Base-by-base conservation (phyloP, 2,113 vertebrate genomes). In the Leptosomus discolor region DNA sequence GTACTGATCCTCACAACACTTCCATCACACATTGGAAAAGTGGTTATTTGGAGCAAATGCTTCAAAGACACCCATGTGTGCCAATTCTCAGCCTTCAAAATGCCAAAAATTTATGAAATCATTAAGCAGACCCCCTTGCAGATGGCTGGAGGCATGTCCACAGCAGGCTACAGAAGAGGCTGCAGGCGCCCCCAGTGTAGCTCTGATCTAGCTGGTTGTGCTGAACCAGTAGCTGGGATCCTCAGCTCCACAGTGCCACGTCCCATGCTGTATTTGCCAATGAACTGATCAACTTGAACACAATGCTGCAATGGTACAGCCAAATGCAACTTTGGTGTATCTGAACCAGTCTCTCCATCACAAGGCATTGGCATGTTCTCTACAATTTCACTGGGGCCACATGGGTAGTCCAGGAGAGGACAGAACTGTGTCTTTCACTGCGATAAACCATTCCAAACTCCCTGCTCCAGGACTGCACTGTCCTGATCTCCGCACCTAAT, bases 21-120 rank as follows among this genome's bases (percentile, higher is more conserved):
- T 60, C 36, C n/a, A 68, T 71, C 56, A 87, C 30, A 60, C 45
- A 16, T 64, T 75, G 87, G 79, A 88, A 63, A 92, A 56, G 92
- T 85, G 88, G 77, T 56, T 85, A 86, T 94, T 75, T 50, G 23
- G 77, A 87, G 41, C 70, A 88, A 92, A 85, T 80, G 74, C 11
- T 94, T 92, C 69, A 65, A 91, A 91, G 81, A 76, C 53, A 58
- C 23, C 53, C 50, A 30, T 50, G 37, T 73, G 77, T 83, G 88
- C 74, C 90, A 96, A 22, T 78, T 61, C 20, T 76, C 85, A 93
- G 45, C 90, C 90, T 90, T 93, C 93, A 96, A 73, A 96, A 96
- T 96, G 67, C 54, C 78, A 90, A 94, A 69, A 9, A 9, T 7
- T 80, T 78, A 58, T 15, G 75, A 96, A 81, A 54, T 58, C 53